Evolutionary conservation across 2,888 invertebrate species (phyloP).

Genomic region (Thelaira solivaga): DNA sequence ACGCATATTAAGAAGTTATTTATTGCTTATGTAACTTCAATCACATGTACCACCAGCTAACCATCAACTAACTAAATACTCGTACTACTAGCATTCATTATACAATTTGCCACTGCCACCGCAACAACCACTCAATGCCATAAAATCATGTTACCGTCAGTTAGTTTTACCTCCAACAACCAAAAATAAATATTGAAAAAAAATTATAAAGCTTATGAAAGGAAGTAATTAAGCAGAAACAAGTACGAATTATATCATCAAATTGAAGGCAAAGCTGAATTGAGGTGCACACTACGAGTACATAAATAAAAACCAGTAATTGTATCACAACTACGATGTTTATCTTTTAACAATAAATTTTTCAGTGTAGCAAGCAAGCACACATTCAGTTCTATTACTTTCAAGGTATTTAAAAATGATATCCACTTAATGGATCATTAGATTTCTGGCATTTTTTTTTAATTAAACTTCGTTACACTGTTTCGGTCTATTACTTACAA

Average conservation of each 20-base stretch:
- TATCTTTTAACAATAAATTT: too few species aligned
- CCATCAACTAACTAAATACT: slow-evolving; percentile 8
- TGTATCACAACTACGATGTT: too few species aligned
- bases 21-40: slow-evolving; percentile 62
- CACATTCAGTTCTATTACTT: too few species aligned
- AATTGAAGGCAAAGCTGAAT: background rate
- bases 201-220: slow-evolving; percentile 25
- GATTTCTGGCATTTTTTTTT: too few species aligned
- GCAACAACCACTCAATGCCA: slow-evolving; percentile 19
- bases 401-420: too few species aligned
- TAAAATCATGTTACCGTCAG: slow-evolving; percentile 11
- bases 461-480: too few species aligned
- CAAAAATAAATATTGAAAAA: background rate
- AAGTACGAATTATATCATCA: background rate
- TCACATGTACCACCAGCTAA: slow-evolving; percentile 50
- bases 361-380: too few species aligned
- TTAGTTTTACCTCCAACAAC: slow-evolving; percentile 20
- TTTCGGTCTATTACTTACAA: too few species aligned
- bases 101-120: slow-evolving; percentile 18
- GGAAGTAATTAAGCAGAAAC: slow-evolving; percentile 55
- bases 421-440: too few species aligned
- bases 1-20: slow-evolving; percentile 64
- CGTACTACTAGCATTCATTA: slow-evolving; percentile 9
- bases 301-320: background rate
- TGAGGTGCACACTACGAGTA: background rate